Conservation (phyloP, 2,888 invertebrate species). For the Leucoptera coffeella region DNA sequence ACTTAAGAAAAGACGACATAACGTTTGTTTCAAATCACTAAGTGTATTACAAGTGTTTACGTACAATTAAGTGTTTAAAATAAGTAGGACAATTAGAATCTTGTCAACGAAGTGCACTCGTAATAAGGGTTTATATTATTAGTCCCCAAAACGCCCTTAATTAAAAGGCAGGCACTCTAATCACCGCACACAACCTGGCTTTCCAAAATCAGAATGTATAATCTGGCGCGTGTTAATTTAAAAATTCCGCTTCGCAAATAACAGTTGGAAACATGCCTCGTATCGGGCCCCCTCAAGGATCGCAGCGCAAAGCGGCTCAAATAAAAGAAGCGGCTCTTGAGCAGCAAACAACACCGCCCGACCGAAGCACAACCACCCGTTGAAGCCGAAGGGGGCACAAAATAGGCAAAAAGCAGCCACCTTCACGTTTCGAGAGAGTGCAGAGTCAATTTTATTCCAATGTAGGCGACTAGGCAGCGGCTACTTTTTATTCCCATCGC, state of each 20-base stretch:
- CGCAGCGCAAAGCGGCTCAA: conserved; percentile 43
- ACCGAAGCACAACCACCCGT: conserved; percentile 53
- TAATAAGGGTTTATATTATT: no score
- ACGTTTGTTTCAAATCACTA: no score
- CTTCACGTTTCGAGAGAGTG: conserved; percentile 51
- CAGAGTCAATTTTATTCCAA: conserved; percentile 55
- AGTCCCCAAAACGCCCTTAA: no score
- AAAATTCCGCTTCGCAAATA: conserved; percentile 43
- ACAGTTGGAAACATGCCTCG: conserved; percentile 43
- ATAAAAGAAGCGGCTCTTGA: conserved; percentile 51
- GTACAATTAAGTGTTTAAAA: no score
- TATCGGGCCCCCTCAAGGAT: conserved; percentile 40
- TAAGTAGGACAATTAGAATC: no score
- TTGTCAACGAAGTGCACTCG: no score
- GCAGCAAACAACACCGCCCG: conserved; percentile 47
- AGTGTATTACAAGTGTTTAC: neutral
- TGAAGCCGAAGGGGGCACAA: conserved; percentile 33
- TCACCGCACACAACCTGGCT: no score
- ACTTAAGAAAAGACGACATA: neutral
- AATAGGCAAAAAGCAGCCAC: conserved; percentile 40
- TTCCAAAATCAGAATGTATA: conserved; percentile 15
- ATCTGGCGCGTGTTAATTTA: conserved; percentile 42
- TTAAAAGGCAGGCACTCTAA: no score
- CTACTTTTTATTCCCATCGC: conserved; percentile 49
- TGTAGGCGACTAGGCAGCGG: conserved; percentile 49